Percentiles rank a stretch among this genome's conserved stretches.
Conservation (phyloP, 2,113 vertebrate genomes). For the Urocolius indicus region DNA sequence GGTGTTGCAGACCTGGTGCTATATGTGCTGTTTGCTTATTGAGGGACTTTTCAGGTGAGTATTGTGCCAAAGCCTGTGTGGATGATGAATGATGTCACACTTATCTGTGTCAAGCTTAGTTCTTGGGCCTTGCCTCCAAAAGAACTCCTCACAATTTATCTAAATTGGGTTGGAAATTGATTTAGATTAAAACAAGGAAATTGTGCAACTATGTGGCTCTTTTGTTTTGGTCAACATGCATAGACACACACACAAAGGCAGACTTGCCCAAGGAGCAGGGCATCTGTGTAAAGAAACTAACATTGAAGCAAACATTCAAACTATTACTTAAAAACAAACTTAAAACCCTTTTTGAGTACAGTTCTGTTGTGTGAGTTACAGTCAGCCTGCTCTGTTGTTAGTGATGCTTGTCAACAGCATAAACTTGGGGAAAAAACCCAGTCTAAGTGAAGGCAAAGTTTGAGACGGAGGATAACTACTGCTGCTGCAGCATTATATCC, state of each 20-base stretch:
- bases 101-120: neutral
- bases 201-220: neutral
- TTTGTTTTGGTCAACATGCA: neutral
- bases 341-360: neutral
- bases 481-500: neutral
- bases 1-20: neutral
- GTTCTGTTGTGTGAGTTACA: neutral
- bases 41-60: slow-evolving; percentile 4
- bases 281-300: neutral
- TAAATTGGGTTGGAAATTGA: neutral
- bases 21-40: slow-evolving; percentile 25
- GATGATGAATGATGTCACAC: neutral
- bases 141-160: neutral
- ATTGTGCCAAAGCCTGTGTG: neutral
- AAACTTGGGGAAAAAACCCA: neutral
- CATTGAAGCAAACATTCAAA: neutral
- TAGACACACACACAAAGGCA: neutral
- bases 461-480: neutral
- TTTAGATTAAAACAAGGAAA: neutral
- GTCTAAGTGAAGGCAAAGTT: neutral
- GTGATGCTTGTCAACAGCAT: neutral
- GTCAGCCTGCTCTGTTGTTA: accelerated
- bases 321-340: neutral
- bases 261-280: neutral
- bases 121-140: neutral